A percentile compares a stretch with the other conserved stretches of the same genome.
Evolutionary conservation across 2,113 vertebrate species (phyloP).

Genomic region (Mola mola): DNA sequence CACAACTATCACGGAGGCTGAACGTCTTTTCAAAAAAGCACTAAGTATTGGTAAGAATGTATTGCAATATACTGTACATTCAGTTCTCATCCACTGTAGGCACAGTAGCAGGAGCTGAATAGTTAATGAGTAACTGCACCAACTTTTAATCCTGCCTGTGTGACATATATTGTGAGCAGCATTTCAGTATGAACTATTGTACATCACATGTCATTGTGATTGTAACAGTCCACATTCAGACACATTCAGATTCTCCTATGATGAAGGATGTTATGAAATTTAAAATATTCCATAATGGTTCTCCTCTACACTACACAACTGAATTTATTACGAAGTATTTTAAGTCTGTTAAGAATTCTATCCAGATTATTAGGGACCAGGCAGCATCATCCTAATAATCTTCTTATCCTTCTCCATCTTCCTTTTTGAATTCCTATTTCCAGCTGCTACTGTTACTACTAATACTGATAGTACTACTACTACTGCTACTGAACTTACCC

Average conservation of each 20-base stretch:
- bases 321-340: no score
- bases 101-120: not conserved
- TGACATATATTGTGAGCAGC: no score
- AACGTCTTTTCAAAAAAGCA: slow-evolving; percentile 96
- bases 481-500: no score
- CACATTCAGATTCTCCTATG: not conserved
- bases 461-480: no score
- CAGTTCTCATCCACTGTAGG: no score
- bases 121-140: not conserved
- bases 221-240: not conserved
- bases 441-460: no score
- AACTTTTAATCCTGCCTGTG: not conserved
- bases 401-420: no score
- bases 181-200: not conserved
- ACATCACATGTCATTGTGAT: not conserved
- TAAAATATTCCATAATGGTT: not conserved
- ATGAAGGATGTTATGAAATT: not conserved
- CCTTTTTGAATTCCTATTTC: no score
- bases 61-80: not conserved
- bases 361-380: no score
- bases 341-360: no score
- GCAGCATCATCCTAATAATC: no score
- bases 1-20: slow-evolving; percentile 95
- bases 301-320: no score
- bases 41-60: slow-evolving; percentile 88